Evolutionary conservation across 2,113 vertebrate genomes (phyloP), one percentile per base, ranked within the genome.

Genomic region (Malurus melanocephalus): DNA sequence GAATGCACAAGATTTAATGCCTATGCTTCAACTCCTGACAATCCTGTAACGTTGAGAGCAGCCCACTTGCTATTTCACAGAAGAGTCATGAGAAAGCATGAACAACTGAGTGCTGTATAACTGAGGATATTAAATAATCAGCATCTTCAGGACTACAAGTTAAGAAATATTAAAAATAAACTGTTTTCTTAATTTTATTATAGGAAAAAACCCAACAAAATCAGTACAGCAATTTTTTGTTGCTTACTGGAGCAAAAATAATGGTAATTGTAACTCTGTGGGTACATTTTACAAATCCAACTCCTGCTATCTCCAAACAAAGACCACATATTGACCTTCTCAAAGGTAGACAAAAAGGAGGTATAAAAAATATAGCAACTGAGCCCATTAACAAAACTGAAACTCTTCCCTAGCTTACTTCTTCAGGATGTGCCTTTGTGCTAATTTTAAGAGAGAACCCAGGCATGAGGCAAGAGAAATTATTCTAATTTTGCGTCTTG

Each of bases 391-490:
- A 57, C 5, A 72, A 85, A 72, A 78, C 42, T 32, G 53, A 86
- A 88, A 23, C 16, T 33, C 45, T 30, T 61, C 56, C 57, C 27
- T 3, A 28, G 32, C 7, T 80, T 23, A 5, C 26, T 74, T 59
- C 35, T 80, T 28, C 30, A 27, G n/a, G 48, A 84, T 15, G 35
- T 42, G 33, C 65, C 65, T 77, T 71, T 67, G 45, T 26, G 62
- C 61, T 75, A 78, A 77, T 11, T 52, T 13, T 55, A 52, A 35
- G 57, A 60, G 60, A 80, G 15, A 80, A 59, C 46, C 65, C 57
- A 65, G 33, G 72, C 32, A 30, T 27, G 83, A 76, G 28, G 56
- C 53, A 89, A 80, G 43, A 91, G 55, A 53, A 82, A 80, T 65
- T 8, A 69, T 27, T 67, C 18, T n/a, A 3, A 53, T 61, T 82